Percentiles rank a stretch among this genome's conserved stretches.
These are phyloP conservation scores for Salminus brasiliensis DNA, from an alignment of 2,113 vertebrate genomes.

Conservation along the genomic window DNA sequence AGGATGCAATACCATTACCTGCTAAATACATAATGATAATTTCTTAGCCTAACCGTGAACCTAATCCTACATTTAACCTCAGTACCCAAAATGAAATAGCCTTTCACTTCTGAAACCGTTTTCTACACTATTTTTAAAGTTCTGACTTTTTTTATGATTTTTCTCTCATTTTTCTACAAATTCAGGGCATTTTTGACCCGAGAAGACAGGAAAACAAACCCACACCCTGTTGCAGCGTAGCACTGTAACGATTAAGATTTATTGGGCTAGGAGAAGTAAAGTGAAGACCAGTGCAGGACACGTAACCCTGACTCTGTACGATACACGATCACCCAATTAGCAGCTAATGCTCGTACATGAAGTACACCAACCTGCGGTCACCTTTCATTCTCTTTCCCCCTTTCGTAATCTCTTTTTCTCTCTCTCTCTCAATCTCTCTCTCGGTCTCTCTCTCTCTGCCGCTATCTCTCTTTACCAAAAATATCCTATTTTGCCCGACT, in stretches of 20 bases:
- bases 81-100: too few relatives aligned
- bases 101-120: too few relatives aligned
- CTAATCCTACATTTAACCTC: too few relatives aligned
- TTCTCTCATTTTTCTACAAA: too few relatives aligned
- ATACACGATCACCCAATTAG: constrained; percentile 40
- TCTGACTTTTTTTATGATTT: too few relatives aligned
- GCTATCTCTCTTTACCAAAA: constrained; percentile 24
- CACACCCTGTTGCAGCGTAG: too few relatives aligned
- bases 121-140: too few relatives aligned
- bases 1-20: too few relatives aligned
- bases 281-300: constrained; percentile 24
- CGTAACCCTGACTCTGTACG: constrained; percentile 17
- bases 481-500: constrained; percentile 8
- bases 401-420: neutral
- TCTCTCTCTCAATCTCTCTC: constrained; percentile 23
- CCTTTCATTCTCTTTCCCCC: neutral
- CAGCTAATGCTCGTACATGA: constrained; percentile 28
- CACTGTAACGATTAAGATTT: constrained; percentile 23
- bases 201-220: too few relatives aligned
- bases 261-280: constrained; percentile 35
- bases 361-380: constrained; percentile 20
- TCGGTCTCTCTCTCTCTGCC: constrained; percentile 22
- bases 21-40: too few relatives aligned
- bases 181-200: too few relatives aligned
- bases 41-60: too few relatives aligned